Evolutionary conservation across 2,888 invertebrate genomes (phyloP), one percentile per base, ranked within the genome.

Genomic region (Tenthredo mesomela): DNA sequence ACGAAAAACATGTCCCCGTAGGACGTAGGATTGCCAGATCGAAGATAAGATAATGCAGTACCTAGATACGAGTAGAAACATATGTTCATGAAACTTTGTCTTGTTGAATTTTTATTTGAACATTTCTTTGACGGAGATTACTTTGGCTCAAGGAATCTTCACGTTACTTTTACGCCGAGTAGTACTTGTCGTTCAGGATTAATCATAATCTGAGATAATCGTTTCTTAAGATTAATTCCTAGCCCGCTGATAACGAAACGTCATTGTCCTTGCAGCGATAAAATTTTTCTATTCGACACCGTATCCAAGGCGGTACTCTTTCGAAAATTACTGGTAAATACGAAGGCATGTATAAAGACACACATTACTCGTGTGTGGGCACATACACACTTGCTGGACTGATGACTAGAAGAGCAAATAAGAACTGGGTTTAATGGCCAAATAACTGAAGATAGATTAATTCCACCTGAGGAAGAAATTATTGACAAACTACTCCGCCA

Each of bases 361-460:
- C 12, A 29, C n/a, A 6, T 67, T n/a, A 18, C 37, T 37, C 5
- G 70, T 70, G 70, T 77, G 50, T 25, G 40, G 15, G 37, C 18
- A 47, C 50, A 50, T 50, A 29, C n/a, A 43, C n/a, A 25, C 18
- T 7, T 18, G 77, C 29, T 47, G 77, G 1, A 5, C 33, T 50
- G 18, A 77, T 54, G 7, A 15, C 6, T 7, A 50, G 10, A 77
- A 7, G n/a, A 50, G 54, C 33, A 18, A 77, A 77, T 77, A 77
- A 67, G 33, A 77, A 12, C 43, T 75, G 25, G 29, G 29, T 50
- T 54, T 50, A 54, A 77, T 50, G 77, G 15, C 47, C 50, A 54
- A 77, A 77, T 77, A 77, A 21, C 71, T 10, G 43, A 73, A 73
- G 40, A 73, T n/a, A 73, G 71, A 73, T 73, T 73, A 73, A 21